Base-by-base conservation (phyloP, 35 echinoderm and acorn worm genomes). In the Ophiothrix spiculata region DNA sequence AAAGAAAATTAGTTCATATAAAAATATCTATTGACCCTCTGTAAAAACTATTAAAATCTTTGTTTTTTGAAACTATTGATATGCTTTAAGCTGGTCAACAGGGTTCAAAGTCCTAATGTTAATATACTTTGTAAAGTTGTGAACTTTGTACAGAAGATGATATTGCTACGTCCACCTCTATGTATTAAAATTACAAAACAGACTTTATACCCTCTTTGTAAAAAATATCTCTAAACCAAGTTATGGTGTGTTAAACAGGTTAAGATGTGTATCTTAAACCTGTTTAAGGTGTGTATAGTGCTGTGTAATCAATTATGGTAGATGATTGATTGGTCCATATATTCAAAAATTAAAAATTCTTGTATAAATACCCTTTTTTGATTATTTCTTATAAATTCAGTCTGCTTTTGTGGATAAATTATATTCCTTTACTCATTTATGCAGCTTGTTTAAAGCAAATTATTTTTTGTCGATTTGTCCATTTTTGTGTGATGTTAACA, bases 131-230 rank as follows among this genome's bases (percentile, higher is more conserved):
- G 60, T 69, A 69, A 28, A 28, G 17, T 12, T 69, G 60, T 69
- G 23, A 69, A 69, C 60, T 69, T 69, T 69, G 60, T 69, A 69
- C 60, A 69, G 23, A 69, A 25, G 60, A 12, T 69, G 60, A 6
- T 12, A 69, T 69, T 25, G 60, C 60, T 28, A 10, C 29, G 60
- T 69, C 60, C 60, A 69, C 60, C 60, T n/a, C n/a, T n/a, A 25
- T 69, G 8, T 69, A 15, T 49, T 19, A 19, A 49, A 10, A 19
- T 10, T 10, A 49, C 42, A 49, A 49, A 49, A 49, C 1, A 69
- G 60, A 69, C 29, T 69, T 69, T 69, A 69, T 69, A 69, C 60
- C 60, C 60, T 69, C 60, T 69, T 28, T 69, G 8, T 69, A 69
- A 69, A 49, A 49, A 10, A 19, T 49, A 69, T 25, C 60, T 69